Evolutionary conservation across 2,113 vertebrate genomes (phyloP).

Genomic region (Recurvirostra avosetta): DNA sequence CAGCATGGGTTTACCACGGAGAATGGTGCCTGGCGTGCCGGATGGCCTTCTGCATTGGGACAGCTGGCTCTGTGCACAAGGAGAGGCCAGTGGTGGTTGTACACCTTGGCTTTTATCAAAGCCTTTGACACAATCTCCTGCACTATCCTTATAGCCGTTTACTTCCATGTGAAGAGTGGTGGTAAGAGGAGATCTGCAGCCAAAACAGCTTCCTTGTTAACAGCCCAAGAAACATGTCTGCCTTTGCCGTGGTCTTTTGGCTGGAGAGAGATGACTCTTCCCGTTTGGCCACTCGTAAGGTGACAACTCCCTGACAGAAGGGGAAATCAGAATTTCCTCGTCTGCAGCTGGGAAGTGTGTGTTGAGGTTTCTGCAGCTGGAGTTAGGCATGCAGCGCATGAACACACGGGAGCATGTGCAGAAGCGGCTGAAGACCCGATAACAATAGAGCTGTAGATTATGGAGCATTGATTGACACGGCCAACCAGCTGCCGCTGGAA

Average conservation of each 20-base stretch:
- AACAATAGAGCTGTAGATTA: not conserved
- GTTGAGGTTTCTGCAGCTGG: not conserved
- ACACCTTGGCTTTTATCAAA: not conserved
- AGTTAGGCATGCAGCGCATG: not conserved
- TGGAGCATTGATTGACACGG: not conserved
- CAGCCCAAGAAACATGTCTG: not conserved
- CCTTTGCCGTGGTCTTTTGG: not conserved
- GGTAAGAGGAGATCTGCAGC: too few species aligned
- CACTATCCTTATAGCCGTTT: fast-evolving
- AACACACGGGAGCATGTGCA: not conserved
- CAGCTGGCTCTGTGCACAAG: too few species aligned
- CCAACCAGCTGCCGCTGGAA: not conserved
- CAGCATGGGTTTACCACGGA: not conserved
- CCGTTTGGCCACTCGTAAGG: not conserved
- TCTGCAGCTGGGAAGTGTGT: fast-evolving
- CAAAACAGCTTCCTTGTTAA: too few species aligned
- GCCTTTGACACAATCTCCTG: not conserved
- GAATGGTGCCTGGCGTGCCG: not conserved
- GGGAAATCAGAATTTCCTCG: not conserved
- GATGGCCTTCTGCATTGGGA: not conserved
- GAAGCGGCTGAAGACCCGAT: not conserved
- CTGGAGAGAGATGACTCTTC: not conserved
- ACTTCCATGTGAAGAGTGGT: not conserved
- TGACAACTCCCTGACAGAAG: not conserved
- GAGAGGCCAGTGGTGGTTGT: not conserved